Evolutionary conservation across 35 echinoderm and acorn worm genomes (phyloP).

Genomic region (Acanthaster planci): DNA sequence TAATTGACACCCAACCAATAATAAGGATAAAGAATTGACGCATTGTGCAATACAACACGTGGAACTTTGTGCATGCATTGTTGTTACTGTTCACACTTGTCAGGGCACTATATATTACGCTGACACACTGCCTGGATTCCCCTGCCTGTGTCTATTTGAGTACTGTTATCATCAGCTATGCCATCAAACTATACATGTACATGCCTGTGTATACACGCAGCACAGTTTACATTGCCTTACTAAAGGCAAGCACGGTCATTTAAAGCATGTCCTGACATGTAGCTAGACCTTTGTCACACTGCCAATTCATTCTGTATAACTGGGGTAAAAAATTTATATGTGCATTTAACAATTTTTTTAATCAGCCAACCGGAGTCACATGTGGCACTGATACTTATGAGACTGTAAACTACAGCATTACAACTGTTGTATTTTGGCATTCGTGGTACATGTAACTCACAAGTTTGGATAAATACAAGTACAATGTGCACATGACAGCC

Average conservation of each 20-base stretch:
- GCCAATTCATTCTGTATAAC: not conserved
- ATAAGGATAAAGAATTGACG: no score
- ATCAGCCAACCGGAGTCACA: no score
- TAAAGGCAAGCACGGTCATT: not conserved
- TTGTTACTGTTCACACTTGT: no score
- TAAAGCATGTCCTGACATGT: not conserved
- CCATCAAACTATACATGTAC: not conserved
- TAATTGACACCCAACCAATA: no score
- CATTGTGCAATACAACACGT: no score
- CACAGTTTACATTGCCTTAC: not conserved
- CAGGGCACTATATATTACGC: not conserved
- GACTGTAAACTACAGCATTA: no score
- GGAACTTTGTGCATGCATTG: no score
- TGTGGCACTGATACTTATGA: no score
- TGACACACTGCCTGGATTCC: slow-evolving; percentile 6
- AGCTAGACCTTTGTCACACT: slow-evolving; percentile 2
- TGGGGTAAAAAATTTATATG: not conserved
- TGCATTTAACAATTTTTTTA: not conserved
- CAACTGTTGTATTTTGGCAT: no score
- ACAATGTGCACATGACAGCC: no score
- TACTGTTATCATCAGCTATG: not conserved
- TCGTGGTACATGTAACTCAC: no score
- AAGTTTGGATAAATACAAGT: no score
- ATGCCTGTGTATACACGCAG: slow-evolving; percentile 3
- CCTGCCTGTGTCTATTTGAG: slow-evolving; percentile 6